A percentile compares a stretch with the other conserved stretches of the same genome.
phyloP scores from a whole-genome alignment of 2,113 vertebrate genomes.

The Lepisosteus oculatus region DNA sequence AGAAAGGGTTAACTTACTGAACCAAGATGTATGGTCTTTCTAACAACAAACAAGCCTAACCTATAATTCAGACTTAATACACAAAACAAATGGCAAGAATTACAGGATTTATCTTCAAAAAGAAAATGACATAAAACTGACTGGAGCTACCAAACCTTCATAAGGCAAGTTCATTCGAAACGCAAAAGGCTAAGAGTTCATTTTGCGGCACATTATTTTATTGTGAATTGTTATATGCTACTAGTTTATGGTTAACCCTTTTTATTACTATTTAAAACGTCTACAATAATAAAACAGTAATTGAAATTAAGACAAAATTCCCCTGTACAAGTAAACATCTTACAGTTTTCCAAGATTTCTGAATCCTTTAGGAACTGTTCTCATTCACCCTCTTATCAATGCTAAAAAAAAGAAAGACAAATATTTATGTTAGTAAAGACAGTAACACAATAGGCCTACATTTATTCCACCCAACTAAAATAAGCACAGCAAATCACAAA shows the following conservation, averaged over 20 bases:
- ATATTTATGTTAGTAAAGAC: neutral
- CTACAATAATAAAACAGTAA: conserved; percentile 10
- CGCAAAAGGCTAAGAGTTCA: too few relatives aligned
- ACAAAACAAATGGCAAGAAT: too few relatives aligned
- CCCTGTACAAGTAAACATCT: conserved; percentile 11
- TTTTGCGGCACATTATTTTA: neutral
- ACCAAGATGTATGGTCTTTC: too few relatives aligned
- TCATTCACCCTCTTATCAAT: conserved; percentile 7
- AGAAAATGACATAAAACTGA: too few relatives aligned
- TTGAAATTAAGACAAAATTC: neutral
- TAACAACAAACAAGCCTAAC: too few relatives aligned
- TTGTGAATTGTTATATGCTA: neutral
- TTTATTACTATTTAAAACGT: neutral
- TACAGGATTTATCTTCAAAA: too few relatives aligned
- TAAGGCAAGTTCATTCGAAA: too few relatives aligned
- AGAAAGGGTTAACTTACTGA: too few relatives aligned
- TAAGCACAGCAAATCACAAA: neutral
- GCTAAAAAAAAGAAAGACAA: conserved; percentile 5
- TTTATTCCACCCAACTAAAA: too few relatives aligned
- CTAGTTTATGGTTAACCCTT: neutral
- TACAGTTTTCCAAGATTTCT: neutral
- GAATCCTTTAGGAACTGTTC: conserved; percentile 12
- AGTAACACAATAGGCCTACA: neutral
- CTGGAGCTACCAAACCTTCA: too few relatives aligned
- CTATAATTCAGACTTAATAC: too few relatives aligned